Conservation (phyloP, 2,797 vertebrate genomes). For the Otolemur crassicaudatus region DNA sequence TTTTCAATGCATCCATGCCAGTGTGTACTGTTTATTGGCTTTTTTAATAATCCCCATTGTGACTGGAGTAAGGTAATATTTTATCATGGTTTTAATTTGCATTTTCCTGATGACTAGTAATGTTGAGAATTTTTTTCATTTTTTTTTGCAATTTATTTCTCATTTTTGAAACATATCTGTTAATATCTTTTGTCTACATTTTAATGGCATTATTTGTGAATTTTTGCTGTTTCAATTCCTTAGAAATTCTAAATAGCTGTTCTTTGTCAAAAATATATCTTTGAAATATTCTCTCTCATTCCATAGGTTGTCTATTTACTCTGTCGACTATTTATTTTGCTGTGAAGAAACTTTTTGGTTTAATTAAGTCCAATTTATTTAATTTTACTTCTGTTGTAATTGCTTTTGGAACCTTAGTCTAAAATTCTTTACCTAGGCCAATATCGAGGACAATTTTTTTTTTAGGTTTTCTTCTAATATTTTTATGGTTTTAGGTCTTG, state of each 20-base stretch:
- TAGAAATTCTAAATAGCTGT: not conserved
- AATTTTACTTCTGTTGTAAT: not conserved
- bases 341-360: not conserved
- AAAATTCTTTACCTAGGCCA: not conserved
- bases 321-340: not conserved
- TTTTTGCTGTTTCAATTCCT: not conserved
- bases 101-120: not conserved
- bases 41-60: not conserved
- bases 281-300: not conserved
- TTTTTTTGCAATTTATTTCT: not conserved
- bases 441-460: not conserved
- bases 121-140: not conserved
- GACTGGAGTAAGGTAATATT: not conserved
- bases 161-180: not conserved
- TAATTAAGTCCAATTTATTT: not conserved
- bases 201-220: not conserved
- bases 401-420: not conserved
- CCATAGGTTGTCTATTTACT: not conserved
- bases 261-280: not conserved
- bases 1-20: not conserved
- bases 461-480: not conserved
- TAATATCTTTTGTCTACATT: not conserved
- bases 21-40: not conserved
- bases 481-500: not conserved
- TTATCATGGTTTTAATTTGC: not conserved